Conservation (phyloP, 2,888 invertebrate genomes). For the Iphiclides podalirius region DNA sequence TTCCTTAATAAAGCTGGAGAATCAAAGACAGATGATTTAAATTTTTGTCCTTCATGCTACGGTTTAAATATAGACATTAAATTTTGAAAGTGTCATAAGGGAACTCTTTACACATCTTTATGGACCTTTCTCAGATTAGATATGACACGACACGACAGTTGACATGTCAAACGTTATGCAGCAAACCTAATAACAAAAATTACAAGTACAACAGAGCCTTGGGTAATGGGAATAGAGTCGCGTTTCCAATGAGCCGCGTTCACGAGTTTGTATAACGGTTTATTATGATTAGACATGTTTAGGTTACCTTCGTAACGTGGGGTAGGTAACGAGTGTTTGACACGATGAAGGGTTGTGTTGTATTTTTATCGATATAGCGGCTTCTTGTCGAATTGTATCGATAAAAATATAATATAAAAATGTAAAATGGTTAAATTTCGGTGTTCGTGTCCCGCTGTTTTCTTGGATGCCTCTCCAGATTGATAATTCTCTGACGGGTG, state of each 20-base stretch:
- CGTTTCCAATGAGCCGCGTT: not conserved
- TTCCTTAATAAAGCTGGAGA: too few relatives aligned
- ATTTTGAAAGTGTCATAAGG: constrained; percentile 4
- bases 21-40: too few relatives aligned
- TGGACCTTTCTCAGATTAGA: constrained; percentile 18
- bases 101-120: constrained; percentile 15
- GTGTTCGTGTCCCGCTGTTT: too few relatives aligned
- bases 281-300: constrained; percentile 21
- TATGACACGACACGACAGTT: constrained; percentile 18
- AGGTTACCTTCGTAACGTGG: constrained; percentile 19
- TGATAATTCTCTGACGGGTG: too few relatives aligned
- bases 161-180: constrained; percentile 17
- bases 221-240: not conserved
- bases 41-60: too few relatives aligned
- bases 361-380: constrained; percentile 23
- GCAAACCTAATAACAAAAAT: constrained; percentile 3
- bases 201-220: not conserved
- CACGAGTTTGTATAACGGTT: constrained; percentile 3
- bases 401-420: constrained; percentile 1
- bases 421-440: too few relatives aligned
- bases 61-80: not conserved
- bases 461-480: too few relatives aligned
- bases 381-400: not conserved
- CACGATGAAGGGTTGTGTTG: constrained; percentile 26
- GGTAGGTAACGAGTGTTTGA: constrained; percentile 28